phyloP scores from a whole-genome alignment of 2,888 invertebrate genomes.

The Chrysolina haemoptera region DNA sequence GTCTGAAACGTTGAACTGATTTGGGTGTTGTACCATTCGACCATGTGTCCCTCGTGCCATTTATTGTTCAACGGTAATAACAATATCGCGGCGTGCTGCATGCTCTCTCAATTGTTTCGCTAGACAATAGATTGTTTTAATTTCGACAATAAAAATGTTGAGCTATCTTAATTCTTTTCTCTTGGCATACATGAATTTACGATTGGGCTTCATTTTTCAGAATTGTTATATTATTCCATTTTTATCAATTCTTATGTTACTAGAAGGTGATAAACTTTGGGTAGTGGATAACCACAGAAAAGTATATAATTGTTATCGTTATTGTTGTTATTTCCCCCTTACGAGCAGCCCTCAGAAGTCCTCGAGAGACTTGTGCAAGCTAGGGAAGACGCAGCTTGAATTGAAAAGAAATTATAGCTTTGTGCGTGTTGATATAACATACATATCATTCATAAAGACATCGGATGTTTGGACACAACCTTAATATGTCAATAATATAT shows the following conservation, averaged over 20 bases:
- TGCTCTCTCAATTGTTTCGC: conserved; percentile 13
- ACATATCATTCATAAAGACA: too few relatives aligned
- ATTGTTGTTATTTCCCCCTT: too few relatives aligned
- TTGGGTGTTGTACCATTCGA: neutral
- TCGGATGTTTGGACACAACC: too few relatives aligned
- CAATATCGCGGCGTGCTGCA: conserved; percentile 18
- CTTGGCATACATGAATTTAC: conserved; percentile 2
- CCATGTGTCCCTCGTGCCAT: neutral
- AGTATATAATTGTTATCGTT: neutral
- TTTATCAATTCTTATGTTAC: neutral
- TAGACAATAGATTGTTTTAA: conserved; percentile 21
- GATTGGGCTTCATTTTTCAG: conserved; percentile 8
- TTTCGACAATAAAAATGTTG: conserved; percentile 15
- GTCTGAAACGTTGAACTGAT: neutral
- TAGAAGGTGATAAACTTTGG: neutral
- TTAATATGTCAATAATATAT: neutral
- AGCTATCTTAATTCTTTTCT: conserved; percentile 16
- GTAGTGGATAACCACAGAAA: neutral
- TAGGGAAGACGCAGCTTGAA: too few relatives aligned
- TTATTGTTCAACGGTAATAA: conserved; percentile 8
- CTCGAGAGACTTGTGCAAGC: too few relatives aligned
- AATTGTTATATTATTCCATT: neutral
- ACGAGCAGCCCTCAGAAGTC: too few relatives aligned
- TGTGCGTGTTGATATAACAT: too few relatives aligned
- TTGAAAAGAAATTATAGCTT: too few relatives aligned